Evolutionary conservation across 2,888 invertebrate genomes (phyloP), one percentile per base, ranked within the genome.

Genomic region (Drosophila bunnanda): DNA sequence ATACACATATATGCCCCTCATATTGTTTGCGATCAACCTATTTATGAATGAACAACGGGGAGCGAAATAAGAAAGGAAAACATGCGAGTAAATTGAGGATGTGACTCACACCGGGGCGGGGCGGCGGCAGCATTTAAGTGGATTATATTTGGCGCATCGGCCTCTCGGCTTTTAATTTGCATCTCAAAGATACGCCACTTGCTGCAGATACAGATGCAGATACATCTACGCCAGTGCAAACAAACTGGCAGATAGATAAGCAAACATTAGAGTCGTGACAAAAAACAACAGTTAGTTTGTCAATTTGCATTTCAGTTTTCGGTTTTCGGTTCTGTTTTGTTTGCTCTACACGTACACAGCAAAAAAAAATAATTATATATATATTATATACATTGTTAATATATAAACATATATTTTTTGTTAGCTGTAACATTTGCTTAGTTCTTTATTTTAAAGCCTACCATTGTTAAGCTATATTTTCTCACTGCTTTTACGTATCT

Each of bases 1-100:
- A 10, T 30, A 12, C 10, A 8, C 9, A 34, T 25, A 10, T 15
- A 25, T 7, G 9, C 20, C 70, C 20, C 46, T 22, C 32, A 15
- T 15, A 22, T 52, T 52, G 34, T 15, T 52, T 34, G 32, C 30
- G 32, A 41, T 32, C 25, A 39, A 70, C 39, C 36, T 65, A 50
- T 72, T 79, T 58, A 67, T 82, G 82, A 79, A 79, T 79, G 73
- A 71, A 56, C 34, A 50, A 28, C 25, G 32, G 50, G 61, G 41
- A 38, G 46, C 13, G 25, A 25, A 52, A 38, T 9, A 57, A 44
- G 34, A 72, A 43, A 43, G 36, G n/a, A 25, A 50, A 60, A 44
- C 46, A 22, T 34, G 48, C 34, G 43, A 60, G 61, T 56, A 50
- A 82, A 76, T 68, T 69, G 65, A 79, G 53, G 62, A 64, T 58